Evolutionary conservation across 2,113 vertebrate species (phyloP).

Genomic region (Megalops atlanticus): DNA sequence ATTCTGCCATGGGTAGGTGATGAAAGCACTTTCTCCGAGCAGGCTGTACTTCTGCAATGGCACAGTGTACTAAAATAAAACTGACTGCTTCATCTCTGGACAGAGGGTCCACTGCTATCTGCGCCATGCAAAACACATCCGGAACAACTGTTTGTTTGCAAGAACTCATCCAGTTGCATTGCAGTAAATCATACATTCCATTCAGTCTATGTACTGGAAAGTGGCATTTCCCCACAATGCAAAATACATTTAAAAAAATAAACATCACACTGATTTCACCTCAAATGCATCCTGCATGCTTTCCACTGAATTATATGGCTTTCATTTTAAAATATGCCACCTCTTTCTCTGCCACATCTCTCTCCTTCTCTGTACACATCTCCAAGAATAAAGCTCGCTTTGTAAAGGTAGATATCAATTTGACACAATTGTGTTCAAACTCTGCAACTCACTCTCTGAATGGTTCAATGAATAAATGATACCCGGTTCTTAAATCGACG

Average conservation of each 20-base stretch:
- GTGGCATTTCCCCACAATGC: not conserved
- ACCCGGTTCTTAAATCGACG: conserved; percentile 63
- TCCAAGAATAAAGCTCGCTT: conserved; percentile 65
- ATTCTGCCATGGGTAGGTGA: not conserved
- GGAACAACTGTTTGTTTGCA: not conserved
- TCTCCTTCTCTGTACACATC: conserved; percentile 4
- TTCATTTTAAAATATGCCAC: conserved; percentile 37
- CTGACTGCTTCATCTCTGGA: not conserved
- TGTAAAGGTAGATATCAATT: conserved; percentile 57
- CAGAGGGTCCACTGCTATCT: not conserved
- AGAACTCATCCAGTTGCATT: not conserved
- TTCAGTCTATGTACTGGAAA: not conserved
- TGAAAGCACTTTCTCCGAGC: conserved; percentile 6
- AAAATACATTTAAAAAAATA: not conserved
- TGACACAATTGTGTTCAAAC: conserved; percentile 65
- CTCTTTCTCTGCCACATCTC: conserved; percentile 14
- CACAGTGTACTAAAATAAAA: not conserved
- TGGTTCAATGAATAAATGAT: conserved; percentile 73
- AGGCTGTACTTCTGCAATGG: not conserved
- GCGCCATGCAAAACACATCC: not conserved
- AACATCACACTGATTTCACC: not conserved
- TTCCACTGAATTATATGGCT: conserved; percentile 21
- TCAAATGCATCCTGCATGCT: not conserved
- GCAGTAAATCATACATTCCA: not conserved
- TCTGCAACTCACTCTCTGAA: conserved; percentile 56